phyloP scores from a whole-genome alignment of 2,888 invertebrate genomes.

The Phymatocera aterrima region DNA sequence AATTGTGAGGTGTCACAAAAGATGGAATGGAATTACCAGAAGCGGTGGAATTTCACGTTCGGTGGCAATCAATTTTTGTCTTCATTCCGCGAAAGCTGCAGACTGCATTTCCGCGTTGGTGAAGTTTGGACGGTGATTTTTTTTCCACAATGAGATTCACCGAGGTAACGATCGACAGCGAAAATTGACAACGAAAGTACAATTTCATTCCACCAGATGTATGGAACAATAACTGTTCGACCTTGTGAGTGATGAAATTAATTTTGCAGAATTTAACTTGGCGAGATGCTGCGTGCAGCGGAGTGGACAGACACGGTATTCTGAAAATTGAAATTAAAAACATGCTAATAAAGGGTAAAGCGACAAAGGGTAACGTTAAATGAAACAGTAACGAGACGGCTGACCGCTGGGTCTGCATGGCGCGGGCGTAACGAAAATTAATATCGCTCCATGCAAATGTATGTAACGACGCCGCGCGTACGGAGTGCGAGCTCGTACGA shows the following conservation, averaged over 20 bases:
- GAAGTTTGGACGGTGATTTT: neutral
- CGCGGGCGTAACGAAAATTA: slow-evolving; percentile 64
- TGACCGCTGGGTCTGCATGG: no score
- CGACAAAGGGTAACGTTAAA: slow-evolving; percentile 64
- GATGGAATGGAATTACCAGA: neutral
- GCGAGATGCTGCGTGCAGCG: slow-evolving; percentile 4
- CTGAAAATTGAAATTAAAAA: slow-evolving; percentile 66
- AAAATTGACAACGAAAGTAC: neutral
- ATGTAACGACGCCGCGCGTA: slow-evolving; percentile 51
- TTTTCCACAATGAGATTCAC: neutral
- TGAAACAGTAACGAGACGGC: slow-evolving; percentile 57
- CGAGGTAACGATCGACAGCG: neutral
- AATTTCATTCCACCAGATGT: neutral
- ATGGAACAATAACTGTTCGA: neutral
- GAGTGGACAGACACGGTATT: slow-evolving; percentile 10
- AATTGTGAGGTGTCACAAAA: neutral
- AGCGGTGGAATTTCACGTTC: neutral
- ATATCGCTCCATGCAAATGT: slow-evolving; percentile 59
- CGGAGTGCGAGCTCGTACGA: slow-evolving; percentile 57
- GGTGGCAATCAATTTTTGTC: neutral
- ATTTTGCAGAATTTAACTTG: slow-evolving; percentile 5
- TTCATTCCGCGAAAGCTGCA: neutral
- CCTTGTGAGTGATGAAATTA: neutral
- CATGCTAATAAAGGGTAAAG: slow-evolving; percentile 62
- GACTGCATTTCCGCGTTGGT: neutral